Base-by-base conservation (phyloP, 2,888 invertebrate genomes). In the Mantis religiosa region DNA sequence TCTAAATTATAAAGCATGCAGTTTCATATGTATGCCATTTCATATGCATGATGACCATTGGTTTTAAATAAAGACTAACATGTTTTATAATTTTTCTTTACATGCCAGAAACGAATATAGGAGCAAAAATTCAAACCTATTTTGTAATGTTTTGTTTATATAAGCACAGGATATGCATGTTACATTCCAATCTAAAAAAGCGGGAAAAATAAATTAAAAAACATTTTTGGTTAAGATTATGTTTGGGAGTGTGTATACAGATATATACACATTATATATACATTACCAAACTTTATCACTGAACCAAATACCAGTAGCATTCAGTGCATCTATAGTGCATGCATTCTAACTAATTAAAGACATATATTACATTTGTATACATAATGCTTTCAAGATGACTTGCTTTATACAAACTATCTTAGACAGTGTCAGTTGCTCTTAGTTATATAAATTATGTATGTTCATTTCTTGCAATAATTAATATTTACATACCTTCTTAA, bases 401-500 rank as follows among this genome's bases (percentile, higher is more conserved):
- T 81, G 82, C 30, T 82, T 82, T 81, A 54, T 87, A 82, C 81
- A 71, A 71, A 87, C 82, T 81, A 71, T 87, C 30, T 47, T 34
- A 30, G 71, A 71, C 28, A 71, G 54, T 87, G 71, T 87, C 81
- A 87, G 87, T 81, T 54, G 87, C 71, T 82, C 30, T n/a, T 71
- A 71, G 30, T 81, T 54, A 86, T 28, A 54, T 71, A 71, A 87
- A 81, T 81, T 71, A 82, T 82, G 47, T 34, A 87, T 54, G 82
- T 87, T 87, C 30, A 82, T 87, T 87, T 87, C 71, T 71, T 54
- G n/a, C 71, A 87, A 34, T 41, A 41, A 41, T 47, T 87, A 82
- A 3, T 87, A 87, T 87, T 85, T 85, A 71, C 54, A 71, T 25
- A 71, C 54, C 54, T 71, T 71, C 54, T 71, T 71, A 71, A 71